Evolutionary conservation across 2,888 invertebrate genomes (phyloP), one percentile per base, ranked within the genome.

Genomic region (Ditylenchus weischeri): DNA sequence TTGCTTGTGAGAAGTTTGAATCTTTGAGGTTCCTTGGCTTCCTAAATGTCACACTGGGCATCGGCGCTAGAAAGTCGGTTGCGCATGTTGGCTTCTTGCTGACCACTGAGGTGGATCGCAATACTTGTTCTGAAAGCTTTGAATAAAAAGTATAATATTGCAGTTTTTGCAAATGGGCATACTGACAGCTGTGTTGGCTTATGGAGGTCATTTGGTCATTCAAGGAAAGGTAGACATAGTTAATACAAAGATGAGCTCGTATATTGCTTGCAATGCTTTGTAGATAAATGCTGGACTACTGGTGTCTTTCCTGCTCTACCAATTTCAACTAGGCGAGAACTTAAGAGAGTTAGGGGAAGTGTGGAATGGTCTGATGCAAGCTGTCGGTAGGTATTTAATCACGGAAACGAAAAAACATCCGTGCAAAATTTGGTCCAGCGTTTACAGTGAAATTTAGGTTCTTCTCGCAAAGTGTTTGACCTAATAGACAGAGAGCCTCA

Each of bases 351-450:
- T 85, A 50, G 84, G 84, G 43, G 78, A 80, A 71, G 84, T 85
- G 23, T 85, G 84, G 79, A 84, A 85, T 59, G 85, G 84, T 15
- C 72, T 85, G 49, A 85, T 85, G 85, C 83, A 84, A 73, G 84
- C 85, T 23, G 81, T 84, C 47, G 85, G 85, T 38, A 11, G 11
- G 38, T 38, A 38, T n/a, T n/a, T n/a, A n/a, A n/a, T n/a, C n/a
- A n/a, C n/a, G n/a, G n/a, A n/a, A n/a, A n/a, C n/a, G n/a, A n/a
- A n/a, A n/a, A n/a, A n/a, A n/a, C n/a, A n/a, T n/a, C n/a, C n/a
- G n/a, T n/a, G n/a, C n/a, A n/a, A n/a, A n/a, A n/a, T n/a, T n/a
- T n/a, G n/a, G n/a, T n/a, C 38, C 38, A 38, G 38, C 11, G 6
- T 6, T 38, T 38, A 38, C 11, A 38, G 7, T 38, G 38, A 6